Base-by-base conservation (phyloP, 2,888 invertebrate species). In the Melinopterus prodromus region DNA sequence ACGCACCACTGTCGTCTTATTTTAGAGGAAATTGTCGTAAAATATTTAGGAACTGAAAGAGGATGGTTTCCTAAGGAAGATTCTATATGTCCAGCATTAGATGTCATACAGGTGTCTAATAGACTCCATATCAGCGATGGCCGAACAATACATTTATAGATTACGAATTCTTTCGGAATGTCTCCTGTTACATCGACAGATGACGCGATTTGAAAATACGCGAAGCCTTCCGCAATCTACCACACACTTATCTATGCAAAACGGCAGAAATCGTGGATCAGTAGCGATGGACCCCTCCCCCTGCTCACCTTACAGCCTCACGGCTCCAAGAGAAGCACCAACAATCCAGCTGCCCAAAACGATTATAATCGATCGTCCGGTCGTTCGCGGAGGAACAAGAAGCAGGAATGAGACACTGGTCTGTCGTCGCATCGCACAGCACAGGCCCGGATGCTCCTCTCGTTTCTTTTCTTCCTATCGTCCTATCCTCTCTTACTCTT, bases 401-500 rank as follows among this genome's bases (percentile, higher is more conserved):
- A 53, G 53, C 53, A 53, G 53, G 53, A 53, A 53, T 53, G 53
- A 53, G 53, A 53, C 53, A 53, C 53, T 53, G 53, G 53, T 12
- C 53, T 53, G 53, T 53, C 53, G 53, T 53, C 53, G 53, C 53
- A 53, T 53, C 7, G 53, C 53, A 53, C 5, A 53, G 9, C 53
- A 53, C 5, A 53, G 53, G 2, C 3, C 26, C 26, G 26, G 53
- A 53, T 53, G 12, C 12, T 12, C 5, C 53, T 53, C 53, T 53
- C 53, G 7, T 71, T 16, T 16, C 70, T 77, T 36, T 69, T 71
- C 71, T 38, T 16, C 71, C 71, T 77, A 70, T 79, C 26, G 26
- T 38, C 14, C 79, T 71, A 53, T 71, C 16, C n/a, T 35, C 71
- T 35, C 35, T 37, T 77, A n/a, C 76, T 76, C 75, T 80, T 70